Evolutionary conservation across 2,113 vertebrate genomes (phyloP).

Genomic region (Rhinogobius similis): DNA sequence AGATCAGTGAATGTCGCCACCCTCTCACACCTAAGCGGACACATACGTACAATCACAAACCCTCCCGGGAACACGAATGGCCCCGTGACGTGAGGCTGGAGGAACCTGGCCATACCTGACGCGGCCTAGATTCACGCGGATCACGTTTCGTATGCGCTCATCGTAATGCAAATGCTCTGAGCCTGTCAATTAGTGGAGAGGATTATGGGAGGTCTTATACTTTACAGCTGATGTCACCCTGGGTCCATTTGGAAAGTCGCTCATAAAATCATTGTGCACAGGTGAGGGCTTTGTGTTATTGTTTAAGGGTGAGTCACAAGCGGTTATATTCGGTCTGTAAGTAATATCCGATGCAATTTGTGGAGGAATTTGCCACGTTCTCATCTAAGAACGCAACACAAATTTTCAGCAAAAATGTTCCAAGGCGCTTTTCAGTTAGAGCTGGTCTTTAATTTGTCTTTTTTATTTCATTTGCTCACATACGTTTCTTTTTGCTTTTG

Average conservation of each 20-base stretch:
- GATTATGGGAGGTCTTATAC: slow-evolving; percentile 51
- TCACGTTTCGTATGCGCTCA: slow-evolving; percentile 79
- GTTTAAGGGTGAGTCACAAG: slow-evolving; percentile 55
- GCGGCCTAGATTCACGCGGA: slow-evolving; percentile 59
- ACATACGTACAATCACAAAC: slow-evolving; percentile 29
- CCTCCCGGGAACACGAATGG: slow-evolving; percentile 64
- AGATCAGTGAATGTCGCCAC: slow-evolving; percentile 37
- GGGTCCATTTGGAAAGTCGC: slow-evolving; percentile 7
- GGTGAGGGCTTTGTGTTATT: slow-evolving; percentile 9
- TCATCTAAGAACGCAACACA: no score
- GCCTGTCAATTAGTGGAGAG: slow-evolving; percentile 73
- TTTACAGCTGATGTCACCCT: slow-evolving; percentile 47
- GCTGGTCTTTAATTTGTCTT: neutral
- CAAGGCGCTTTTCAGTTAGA: neutral
- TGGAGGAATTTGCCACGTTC: no score
- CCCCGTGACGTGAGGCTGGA: slow-evolving; percentile 66
- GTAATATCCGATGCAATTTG: neutral
- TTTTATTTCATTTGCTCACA: neutral
- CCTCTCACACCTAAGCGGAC: slow-evolving; percentile 35
- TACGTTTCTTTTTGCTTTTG: no score
- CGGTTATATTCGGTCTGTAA: slow-evolving; percentile 48
- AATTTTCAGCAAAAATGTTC: neutral
- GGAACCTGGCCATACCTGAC: slow-evolving; percentile 75
- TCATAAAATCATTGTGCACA: slow-evolving; percentile 43
- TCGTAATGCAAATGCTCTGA: slow-evolving; percentile 70